Conservation (phyloP, 2,113 vertebrate genomes). For the Sinocyclocheilus anshuiensis region DNA sequence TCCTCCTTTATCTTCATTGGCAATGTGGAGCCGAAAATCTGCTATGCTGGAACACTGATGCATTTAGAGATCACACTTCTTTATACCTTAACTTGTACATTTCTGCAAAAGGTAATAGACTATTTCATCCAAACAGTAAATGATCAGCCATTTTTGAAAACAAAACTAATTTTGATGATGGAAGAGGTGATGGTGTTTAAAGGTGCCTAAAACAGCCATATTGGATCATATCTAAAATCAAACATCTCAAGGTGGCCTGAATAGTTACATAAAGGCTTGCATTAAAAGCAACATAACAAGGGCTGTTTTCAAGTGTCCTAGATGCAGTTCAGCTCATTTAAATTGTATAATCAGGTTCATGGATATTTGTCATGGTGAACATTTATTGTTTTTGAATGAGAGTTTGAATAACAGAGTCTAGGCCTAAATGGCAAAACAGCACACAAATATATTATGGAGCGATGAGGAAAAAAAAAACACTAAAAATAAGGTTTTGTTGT, state of each 20-base stretch:
- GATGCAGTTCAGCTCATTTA: constrained; percentile 13
- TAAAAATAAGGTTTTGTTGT: not conserved
- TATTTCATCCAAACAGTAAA: constrained; percentile 4
- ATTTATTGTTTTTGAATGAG: constrained; percentile 50
- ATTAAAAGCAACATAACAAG: constrained; percentile 60
- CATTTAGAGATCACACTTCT: not conserved
- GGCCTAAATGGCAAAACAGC: constrained; percentile 43
- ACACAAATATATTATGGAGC: constrained; percentile 46
- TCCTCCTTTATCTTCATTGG: not conserved
- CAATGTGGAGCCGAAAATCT: not conserved
- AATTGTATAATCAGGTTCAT: constrained; percentile 40
- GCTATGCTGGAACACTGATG: not conserved
- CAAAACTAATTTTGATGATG: not conserved
- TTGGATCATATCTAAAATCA: constrained; percentile 1
- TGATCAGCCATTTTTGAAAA: not conserved
- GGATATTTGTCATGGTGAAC: constrained; percentile 50
- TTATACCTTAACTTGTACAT: not conserved
- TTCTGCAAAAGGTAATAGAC: not conserved
- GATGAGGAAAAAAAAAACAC: not conserved
- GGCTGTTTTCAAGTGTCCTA: constrained; percentile 46
- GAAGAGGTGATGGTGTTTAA: not conserved
- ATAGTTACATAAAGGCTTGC: constrained; percentile 54
- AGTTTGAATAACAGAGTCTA: constrained; percentile 38
- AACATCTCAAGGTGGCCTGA: constrained; percentile 30
- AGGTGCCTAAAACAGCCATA: too few relatives aligned